These are phyloP conservation scores for Panurus biarmicus DNA, from an alignment of 2,113 vertebrate species.

Conservation along the genomic window DNA sequence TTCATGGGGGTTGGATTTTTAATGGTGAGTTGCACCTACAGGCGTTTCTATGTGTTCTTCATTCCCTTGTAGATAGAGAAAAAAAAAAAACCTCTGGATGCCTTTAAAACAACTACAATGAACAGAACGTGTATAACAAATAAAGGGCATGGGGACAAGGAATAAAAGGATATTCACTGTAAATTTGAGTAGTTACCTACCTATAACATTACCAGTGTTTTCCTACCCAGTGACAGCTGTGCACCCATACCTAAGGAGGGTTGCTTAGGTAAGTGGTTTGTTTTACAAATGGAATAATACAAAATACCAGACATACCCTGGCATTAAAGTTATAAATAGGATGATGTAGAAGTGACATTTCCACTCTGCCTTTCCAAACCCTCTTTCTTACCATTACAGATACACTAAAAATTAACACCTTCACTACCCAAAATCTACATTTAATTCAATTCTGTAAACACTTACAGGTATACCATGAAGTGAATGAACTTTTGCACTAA, in stretches of 20 bases:
- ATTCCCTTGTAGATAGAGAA: background rate
- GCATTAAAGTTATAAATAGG: background rate
- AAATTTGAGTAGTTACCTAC: background rate
- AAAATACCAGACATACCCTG: background rate
- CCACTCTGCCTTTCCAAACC: background rate
- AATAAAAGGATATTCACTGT: background rate
- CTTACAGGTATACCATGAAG: background rate
- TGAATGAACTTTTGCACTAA: background rate
- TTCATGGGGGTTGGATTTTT: slow-evolving; percentile 77
- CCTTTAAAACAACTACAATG: background rate
- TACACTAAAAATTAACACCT: background rate
- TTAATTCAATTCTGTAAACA: background rate
- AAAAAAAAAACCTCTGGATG: slow-evolving; percentile 1
- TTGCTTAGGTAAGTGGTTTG: background rate
- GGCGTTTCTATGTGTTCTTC: background rate
- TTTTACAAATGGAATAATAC: background rate
- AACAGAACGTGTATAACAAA: background rate
- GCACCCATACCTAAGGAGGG: background rate
- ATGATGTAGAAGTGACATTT: background rate
- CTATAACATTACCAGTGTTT: background rate
- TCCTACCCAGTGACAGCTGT: background rate
- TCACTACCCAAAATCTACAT: background rate
- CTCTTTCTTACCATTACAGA: background rate
- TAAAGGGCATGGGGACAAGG: background rate
- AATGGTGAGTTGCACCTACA: slow-evolving; percentile 65